A percentile compares a stretch with the other conserved stretches of the same genome.
Evolutionary conservation across 2,797 vertebrate species (phyloP).

Genomic region (Manis pentadactyla): DNA sequence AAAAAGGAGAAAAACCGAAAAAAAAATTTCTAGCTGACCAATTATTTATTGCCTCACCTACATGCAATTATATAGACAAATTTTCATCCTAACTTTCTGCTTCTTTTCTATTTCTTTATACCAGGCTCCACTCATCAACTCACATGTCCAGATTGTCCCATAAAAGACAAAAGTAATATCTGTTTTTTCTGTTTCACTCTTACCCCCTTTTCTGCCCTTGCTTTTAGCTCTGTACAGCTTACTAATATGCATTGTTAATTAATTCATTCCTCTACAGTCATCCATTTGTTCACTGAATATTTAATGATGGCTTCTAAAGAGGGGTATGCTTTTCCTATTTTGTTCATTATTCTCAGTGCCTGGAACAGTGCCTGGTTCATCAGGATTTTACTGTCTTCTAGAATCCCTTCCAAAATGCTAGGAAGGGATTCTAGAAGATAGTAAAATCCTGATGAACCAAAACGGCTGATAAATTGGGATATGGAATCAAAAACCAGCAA

Average conservation of each 20-base stretch:
- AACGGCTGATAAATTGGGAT: no score
- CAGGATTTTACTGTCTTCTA: neutral
- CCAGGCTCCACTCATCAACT: neutral
- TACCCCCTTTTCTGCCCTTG: neutral
- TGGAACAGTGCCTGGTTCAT: neutral
- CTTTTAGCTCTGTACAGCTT: neutral
- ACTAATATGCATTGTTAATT: neutral
- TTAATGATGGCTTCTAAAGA: neutral
- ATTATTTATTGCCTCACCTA: neutral
- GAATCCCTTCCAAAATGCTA: no score
- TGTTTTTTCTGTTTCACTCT: neutral
- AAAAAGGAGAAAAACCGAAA: neutral
- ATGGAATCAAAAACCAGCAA: no score
- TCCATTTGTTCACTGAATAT: neutral
- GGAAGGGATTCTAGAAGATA: no score
- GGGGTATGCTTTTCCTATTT: neutral
- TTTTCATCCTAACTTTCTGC: neutral
- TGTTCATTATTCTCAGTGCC: neutral
- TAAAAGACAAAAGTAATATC: neutral
- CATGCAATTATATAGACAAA: neutral
- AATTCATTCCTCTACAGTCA: neutral
- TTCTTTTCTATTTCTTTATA: neutral
- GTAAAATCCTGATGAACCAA: no score
- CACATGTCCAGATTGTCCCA: neutral
- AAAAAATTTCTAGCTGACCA: neutral